These are phyloP conservation scores for Sinopyrophorus schimmeli DNA, from an alignment of 2,888 invertebrate genomes.

Conservation along the genomic window DNA sequence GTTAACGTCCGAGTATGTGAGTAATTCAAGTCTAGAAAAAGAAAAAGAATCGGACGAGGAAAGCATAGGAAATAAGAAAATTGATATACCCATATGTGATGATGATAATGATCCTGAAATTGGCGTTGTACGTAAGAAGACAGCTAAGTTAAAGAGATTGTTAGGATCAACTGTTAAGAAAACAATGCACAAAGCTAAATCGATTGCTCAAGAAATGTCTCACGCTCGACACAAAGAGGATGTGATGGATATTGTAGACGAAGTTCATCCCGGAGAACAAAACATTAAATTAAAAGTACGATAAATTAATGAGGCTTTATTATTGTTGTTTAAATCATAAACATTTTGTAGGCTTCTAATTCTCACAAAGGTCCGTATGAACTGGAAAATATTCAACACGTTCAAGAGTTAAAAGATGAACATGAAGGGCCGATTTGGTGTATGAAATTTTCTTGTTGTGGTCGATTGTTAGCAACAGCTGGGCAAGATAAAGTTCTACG, in stretches of 20 bases:
- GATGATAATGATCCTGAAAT: constrained; percentile 56
- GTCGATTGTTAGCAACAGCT: constrained; percentile 91
- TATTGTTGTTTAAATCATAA: background rate
- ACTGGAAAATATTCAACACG: constrained; percentile 87
- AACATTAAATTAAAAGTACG: constrained; percentile 78
- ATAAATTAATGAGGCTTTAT: background rate
- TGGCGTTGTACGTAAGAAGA: constrained; percentile 56
- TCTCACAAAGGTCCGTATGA: constrained; percentile 97
- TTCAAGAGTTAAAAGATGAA: constrained; percentile 68
- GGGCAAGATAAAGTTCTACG: constrained; percentile 94
- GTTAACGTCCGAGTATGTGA: constrained; percentile 87
- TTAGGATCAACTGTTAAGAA: constrained; percentile 88
- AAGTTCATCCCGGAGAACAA: constrained; percentile 75
- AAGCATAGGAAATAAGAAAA: constrained; percentile 65
- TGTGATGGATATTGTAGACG: constrained; percentile 81
- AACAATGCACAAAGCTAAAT: constrained; percentile 89
- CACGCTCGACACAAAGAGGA: constrained; percentile 88
- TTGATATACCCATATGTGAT: constrained; percentile 59
- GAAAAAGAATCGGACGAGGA: constrained; percentile 79
- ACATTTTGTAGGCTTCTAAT: constrained; percentile 69
- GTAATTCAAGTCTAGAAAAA: constrained; percentile 63
- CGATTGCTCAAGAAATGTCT: constrained; percentile 84
- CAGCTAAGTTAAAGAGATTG: constrained; percentile 72
- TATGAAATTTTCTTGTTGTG: constrained; percentile 97
- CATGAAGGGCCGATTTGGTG: constrained; percentile 97